Conservation (phyloP, 2,113 vertebrate species). For the Carollia perspicillata region DNA sequence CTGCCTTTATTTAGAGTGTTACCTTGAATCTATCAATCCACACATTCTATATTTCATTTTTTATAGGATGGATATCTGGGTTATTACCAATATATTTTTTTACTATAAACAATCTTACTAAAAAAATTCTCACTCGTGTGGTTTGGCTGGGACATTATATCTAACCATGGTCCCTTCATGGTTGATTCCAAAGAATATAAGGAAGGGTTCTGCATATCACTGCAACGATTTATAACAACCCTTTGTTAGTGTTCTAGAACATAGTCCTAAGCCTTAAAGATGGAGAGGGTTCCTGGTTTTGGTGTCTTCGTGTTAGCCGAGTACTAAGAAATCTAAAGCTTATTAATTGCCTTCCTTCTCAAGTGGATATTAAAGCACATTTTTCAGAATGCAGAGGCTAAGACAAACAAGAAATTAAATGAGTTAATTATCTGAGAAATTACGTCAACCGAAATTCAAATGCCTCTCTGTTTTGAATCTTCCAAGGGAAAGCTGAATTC, state of each 20-base stretch:
- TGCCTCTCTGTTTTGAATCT: neutral
- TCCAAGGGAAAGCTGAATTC: neutral
- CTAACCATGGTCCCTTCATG: neutral
- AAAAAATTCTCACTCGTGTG: rapidly evolving
- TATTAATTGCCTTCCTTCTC: neutral
- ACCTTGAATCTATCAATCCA: too few relatives aligned
- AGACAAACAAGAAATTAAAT: neutral
- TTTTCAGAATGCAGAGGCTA: neutral
- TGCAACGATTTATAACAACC: neutral
- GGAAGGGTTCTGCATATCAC: neutral
- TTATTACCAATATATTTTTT: too few relatives aligned
- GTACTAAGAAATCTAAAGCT: neutral
- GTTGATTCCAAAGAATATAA: neutral
- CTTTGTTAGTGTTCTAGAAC: neutral
- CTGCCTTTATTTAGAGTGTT: neutral
- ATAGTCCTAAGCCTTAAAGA: neutral
- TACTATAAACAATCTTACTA: neutral
- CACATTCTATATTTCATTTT: neutral
- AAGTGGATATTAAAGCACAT: neutral
- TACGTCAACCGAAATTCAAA: neutral
- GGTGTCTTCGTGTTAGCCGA: neutral
- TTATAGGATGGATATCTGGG: rapidly evolving
- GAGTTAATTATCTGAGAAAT: neutral
- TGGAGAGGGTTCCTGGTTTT: neutral
- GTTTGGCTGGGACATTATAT: neutral